phyloP scores from a whole-genome alignment of 2,888 invertebrate species.

The Notodonta ziczac region DNA sequence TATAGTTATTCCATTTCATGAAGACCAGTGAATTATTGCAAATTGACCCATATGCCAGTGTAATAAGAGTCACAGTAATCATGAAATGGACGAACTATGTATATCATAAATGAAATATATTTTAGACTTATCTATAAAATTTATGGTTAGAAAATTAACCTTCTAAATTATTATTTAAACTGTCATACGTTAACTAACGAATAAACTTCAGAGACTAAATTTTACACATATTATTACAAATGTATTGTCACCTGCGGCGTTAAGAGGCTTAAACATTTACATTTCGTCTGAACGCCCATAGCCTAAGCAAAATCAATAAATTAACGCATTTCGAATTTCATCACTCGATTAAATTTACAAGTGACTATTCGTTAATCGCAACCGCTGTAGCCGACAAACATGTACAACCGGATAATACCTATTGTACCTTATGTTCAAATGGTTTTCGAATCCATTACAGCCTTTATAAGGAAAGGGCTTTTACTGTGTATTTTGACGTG shows the following conservation, averaged over 20 bases:
- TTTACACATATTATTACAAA: conserved; percentile 5
- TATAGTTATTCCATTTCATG: too few species aligned
- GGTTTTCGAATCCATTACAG: neutral
- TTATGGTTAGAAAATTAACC: too few species aligned
- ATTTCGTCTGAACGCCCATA: conserved; percentile 3
- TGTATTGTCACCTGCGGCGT: neutral
- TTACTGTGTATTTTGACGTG: neutral
- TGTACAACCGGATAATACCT: conserved; percentile 25
- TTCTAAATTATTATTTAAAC: too few species aligned
- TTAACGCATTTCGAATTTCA: conserved; percentile 34
- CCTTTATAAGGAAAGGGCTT: neutral
- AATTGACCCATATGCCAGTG: too few species aligned
- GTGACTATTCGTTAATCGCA: conserved; percentile 28
- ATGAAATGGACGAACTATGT: too few species aligned
- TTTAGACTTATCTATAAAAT: too few species aligned
- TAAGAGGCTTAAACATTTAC: neutral
- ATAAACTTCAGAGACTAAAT: neutral
- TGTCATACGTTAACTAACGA: too few species aligned
- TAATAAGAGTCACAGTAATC: too few species aligned
- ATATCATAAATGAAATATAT: too few species aligned
- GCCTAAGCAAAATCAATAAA: conserved; percentile 36
- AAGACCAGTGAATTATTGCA: too few species aligned
- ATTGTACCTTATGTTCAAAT: conserved; percentile 13
- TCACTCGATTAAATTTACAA: conserved; percentile 31
- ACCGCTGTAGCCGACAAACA: conserved; percentile 36